These are phyloP conservation scores for Toxotes chatareus DNA, from an alignment of 2,113 vertebrate species.

Conservation along the genomic window DNA sequence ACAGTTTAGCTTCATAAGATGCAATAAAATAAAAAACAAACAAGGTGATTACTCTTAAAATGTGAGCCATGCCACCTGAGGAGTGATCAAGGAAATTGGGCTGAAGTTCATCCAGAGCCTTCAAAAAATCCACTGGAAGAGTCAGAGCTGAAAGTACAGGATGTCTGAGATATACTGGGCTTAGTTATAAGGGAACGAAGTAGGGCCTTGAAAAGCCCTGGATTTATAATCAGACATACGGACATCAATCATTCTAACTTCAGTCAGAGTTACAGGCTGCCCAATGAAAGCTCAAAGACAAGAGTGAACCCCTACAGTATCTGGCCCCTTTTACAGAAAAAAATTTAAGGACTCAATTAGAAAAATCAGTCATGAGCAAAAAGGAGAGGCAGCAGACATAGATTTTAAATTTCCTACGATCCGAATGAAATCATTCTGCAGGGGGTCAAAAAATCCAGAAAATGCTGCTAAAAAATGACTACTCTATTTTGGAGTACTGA, in stretches of 20 bases:
- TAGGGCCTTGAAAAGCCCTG: neutral
- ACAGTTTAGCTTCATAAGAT: neutral
- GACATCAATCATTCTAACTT: neutral
- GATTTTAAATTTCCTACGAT: neutral
- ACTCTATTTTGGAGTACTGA: neutral
- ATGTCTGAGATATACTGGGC: neutral
- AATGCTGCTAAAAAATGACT: neutral
- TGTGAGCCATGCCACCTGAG: neutral
- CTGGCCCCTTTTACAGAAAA: neutral
- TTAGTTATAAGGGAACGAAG: neutral
- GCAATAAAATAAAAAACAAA: neutral
- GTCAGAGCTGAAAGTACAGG: neutral
- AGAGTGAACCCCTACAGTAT: neutral
- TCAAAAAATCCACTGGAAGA: neutral
- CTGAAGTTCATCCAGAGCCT: neutral
- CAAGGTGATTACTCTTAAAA: neutral
- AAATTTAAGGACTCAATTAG: neutral
- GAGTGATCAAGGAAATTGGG: neutral
- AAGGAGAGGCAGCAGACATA: neutral
- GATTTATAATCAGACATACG: neutral
- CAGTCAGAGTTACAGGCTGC: neutral
- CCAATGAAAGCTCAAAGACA: neutral
- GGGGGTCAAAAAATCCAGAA: neutral
- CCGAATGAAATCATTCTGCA: neutral
- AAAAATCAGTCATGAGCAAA: conserved; percentile 1